phyloP scores from a whole-genome alignment of 1,140 invertebrate genomes.

The Tetragnatha versicolor region DNA sequence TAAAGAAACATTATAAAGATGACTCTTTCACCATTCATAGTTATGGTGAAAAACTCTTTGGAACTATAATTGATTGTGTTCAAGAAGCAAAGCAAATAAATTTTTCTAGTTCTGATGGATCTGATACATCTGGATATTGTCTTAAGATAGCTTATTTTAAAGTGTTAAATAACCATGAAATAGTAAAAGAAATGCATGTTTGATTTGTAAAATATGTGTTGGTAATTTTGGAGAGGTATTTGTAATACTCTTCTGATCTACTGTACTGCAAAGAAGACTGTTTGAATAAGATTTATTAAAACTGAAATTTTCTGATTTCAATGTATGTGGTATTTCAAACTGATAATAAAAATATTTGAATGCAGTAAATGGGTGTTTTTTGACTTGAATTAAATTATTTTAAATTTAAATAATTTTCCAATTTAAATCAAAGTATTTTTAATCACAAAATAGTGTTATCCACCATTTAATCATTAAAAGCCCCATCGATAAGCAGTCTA shows the following conservation, averaged over 20 bases:
- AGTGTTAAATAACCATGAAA: neutral
- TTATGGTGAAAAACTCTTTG: neutral
- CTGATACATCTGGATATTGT: neutral
- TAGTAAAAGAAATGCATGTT: neutral
- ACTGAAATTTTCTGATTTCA: no score
- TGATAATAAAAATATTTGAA: neutral
- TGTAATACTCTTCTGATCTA: neutral
- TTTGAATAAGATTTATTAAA: neutral
- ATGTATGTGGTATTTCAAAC: neutral
- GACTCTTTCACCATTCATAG: neutral
- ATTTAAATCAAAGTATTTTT: no score
- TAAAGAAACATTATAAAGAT: neutral
- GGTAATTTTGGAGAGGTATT: neutral
- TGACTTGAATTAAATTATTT: no score
- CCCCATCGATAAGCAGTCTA: no score
- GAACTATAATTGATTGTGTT: neutral
- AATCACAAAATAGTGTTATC: no score
- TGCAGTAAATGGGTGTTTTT: neutral
- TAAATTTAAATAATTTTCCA: no score
- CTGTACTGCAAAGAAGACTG: neutral
- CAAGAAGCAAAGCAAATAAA: neutral
- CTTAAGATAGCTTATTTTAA: neutral
- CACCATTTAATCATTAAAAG: no score
- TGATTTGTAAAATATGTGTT: neutral
- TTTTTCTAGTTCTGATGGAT: neutral